phyloP scores from a whole-genome alignment of 2,888 invertebrate genomes.

The Volucella bombylans region DNA sequence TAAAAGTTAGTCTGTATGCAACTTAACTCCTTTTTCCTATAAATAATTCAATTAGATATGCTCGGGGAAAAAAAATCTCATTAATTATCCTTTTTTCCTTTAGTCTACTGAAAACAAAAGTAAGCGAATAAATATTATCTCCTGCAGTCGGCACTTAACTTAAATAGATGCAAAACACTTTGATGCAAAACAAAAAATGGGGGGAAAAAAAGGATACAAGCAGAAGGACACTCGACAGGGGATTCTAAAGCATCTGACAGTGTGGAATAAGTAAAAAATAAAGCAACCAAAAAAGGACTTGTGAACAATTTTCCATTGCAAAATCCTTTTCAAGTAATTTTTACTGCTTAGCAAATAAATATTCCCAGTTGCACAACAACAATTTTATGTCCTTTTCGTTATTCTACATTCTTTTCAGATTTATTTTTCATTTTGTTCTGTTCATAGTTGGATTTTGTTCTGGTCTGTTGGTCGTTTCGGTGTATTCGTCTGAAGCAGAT shows the following conservation, averaged over 20 bases:
- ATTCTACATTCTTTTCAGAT: constrained; percentile 19
- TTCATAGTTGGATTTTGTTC: background rate
- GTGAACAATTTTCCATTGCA: constrained; percentile 21
- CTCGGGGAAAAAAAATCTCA: no score
- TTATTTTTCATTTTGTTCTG: background rate
- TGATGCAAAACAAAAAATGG: background rate
- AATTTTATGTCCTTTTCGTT: constrained; percentile 59
- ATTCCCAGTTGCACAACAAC: constrained; percentile 52
- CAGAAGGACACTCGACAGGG: constrained; percentile 17
- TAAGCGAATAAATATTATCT: constrained; percentile 4
- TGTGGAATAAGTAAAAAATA: background rate
- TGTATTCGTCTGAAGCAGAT: background rate
- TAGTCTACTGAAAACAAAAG: background rate
- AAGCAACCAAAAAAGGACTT: background rate
- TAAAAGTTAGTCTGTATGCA: no score
- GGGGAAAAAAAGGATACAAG: background rate
- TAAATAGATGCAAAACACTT: constrained; percentile 47
- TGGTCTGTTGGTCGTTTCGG: background rate
- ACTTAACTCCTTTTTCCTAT: no score
- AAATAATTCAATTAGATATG: no score
- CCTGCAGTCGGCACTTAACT: constrained; percentile 45
- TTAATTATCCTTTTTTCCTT: no score
- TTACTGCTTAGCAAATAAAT: constrained; percentile 57
- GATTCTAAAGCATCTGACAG: background rate
- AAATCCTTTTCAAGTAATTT: constrained; percentile 52